Evolutionary conservation across 2,888 invertebrate genomes (phyloP).

Genomic region (Eupithecia dodoneata): DNA sequence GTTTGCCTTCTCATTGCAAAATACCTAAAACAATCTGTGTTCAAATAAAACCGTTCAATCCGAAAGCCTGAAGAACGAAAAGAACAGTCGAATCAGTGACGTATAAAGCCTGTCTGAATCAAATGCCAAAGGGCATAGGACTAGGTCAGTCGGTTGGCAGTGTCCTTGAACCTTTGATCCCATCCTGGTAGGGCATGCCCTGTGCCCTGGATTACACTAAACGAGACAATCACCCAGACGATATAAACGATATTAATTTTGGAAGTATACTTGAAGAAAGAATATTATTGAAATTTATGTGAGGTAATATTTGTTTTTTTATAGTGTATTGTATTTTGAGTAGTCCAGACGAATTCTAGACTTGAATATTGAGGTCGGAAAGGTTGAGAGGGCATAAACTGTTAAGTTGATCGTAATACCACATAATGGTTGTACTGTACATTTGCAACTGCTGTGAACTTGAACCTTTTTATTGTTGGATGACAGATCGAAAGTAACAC

Average conservation of each 20-base stretch:
- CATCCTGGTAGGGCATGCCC: not conserved
- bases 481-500: not conserved
- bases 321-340: not conserved
- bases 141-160: not conserved
- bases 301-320: not conserved
- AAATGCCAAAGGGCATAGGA: conserved; percentile 6
- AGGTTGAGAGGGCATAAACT: not conserved
- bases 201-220: conserved; percentile 3
- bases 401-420: not conserved
- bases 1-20: too few relatives aligned
- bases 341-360: not conserved
- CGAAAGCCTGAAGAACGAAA: not conserved
- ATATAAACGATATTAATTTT: conserved; percentile 1
- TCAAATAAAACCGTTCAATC: not conserved
- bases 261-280: not conserved
- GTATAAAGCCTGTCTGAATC: not conserved
- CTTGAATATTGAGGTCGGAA: not conserved
- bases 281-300: not conserved
- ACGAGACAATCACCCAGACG: not conserved
- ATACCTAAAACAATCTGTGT: not conserved
- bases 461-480: not conserved
- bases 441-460: not conserved
- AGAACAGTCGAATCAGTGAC: not conserved
- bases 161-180: conserved; percentile 14
- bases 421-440: not conserved